These are phyloP conservation scores for Congeria kusceri DNA, from an alignment of 2,888 invertebrate species.

Conservation along the genomic window DNA sequence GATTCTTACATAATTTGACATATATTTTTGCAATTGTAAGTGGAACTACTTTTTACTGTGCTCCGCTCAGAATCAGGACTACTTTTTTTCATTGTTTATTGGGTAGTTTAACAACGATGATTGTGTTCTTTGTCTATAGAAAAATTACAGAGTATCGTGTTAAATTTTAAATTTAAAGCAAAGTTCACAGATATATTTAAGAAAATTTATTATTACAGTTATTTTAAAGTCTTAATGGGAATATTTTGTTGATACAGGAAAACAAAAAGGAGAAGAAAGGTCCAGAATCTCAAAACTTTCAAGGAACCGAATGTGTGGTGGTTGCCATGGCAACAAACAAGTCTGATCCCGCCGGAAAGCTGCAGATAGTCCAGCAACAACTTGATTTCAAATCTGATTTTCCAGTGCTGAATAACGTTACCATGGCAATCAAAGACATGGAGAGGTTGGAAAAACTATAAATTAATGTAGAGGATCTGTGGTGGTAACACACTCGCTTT, in stretches of 20 bases:
- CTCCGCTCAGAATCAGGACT: too few species aligned
- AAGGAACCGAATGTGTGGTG: conserved; percentile 73
- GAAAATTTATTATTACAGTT: too few species aligned
- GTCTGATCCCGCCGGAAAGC: conserved; percentile 65
- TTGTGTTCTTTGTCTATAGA: too few species aligned
- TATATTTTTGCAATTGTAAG: too few species aligned
- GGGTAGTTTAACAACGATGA: too few species aligned
- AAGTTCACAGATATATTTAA: too few species aligned
- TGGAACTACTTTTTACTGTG: too few species aligned
- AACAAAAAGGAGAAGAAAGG: conserved; percentile 6
- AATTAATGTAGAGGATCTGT: not conserved
- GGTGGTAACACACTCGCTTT: not conserved
- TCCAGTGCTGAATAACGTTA: conserved; percentile 40
- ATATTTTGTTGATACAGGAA: not conserved
- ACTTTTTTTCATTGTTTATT: too few species aligned
- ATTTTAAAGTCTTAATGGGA: too few species aligned
- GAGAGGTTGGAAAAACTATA: conserved; percentile 58
- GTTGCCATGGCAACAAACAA: conserved; percentile 65
- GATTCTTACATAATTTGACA: too few species aligned
- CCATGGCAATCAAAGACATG: conserved; percentile 53
- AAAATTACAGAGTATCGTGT: not conserved
- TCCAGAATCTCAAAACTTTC: conserved; percentile 20
- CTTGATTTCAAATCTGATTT: conserved; percentile 52
- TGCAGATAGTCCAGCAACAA: conserved; percentile 63
- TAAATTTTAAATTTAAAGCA: too few species aligned